Base-by-base conservation (phyloP, 1,140 invertebrate species). In the Ceratina japonica region DNA sequence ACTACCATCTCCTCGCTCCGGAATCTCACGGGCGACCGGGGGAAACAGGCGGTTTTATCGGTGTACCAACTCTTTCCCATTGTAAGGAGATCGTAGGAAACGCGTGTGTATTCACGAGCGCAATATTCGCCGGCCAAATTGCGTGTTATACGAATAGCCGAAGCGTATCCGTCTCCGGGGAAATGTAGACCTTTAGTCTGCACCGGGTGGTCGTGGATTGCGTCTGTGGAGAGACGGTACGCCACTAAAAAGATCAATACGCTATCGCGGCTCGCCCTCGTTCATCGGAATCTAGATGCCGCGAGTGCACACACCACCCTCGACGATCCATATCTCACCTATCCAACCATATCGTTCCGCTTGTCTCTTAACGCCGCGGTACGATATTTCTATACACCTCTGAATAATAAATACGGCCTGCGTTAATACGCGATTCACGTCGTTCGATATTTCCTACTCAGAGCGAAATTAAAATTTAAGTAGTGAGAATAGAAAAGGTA, bases 241-340 rank as follows among this genome's bases (percentile, higher is more conserved):
- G 87, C 90, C 87, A 92, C 91, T 92, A 92, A 92, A 92, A 92
- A 92, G 91, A 93, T 93, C 92, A 93, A 93, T 93, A 93, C 91
- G 83, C 91, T 91, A 92, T 92, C 89, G 76, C 88, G 68, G 86
- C 83, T 86, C 86, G 87, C 86, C 69, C 37, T 44, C 83, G 86
- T 89, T 89, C 89, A 79, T 85, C 85, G 84, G 88, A 90, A 89
- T 88, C 87, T 88, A 90, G 89, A 88, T 88, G 89, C 87, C 89
- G 89, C 88, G 79, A 87, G 88, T 76, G 85, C 87, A 86, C n/a
- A n/a, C 80, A 89, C 66, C 75, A 81, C 73, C 61, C 59, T 20
- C 31, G 66, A 44, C 37, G 37, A 44, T 44, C 63, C 72, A 58
- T 54, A 22, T 61, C 51, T 24, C 63, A 49, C n/a, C 54, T 54